phyloP scores from a whole-genome alignment of 2,113 vertebrate species.

The Aythya baeri region DNA sequence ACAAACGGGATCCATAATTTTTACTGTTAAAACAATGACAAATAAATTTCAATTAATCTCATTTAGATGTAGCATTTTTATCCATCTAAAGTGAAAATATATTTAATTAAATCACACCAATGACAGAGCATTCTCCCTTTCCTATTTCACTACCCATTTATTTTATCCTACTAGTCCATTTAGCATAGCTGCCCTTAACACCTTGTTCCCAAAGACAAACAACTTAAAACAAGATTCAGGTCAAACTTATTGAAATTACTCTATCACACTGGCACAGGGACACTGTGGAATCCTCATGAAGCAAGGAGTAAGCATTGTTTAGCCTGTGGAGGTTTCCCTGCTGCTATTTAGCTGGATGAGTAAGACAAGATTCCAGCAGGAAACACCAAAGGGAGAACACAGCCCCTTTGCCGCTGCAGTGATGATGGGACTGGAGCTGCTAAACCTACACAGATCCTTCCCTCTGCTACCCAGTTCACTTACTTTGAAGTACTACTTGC shows the following conservation, averaged over 20 bases:
- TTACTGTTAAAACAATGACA: background rate
- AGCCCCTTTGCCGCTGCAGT: background rate
- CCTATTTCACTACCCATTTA: background rate
- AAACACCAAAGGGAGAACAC: background rate
- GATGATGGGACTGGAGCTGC: background rate
- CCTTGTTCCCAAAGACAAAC: background rate
- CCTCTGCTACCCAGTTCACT: rapidly evolving
- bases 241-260: slow-evolving; percentile 21
- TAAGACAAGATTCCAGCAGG: background rate
- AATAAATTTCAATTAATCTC: slow-evolving; percentile 43
- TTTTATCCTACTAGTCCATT: background rate
- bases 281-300: background rate
- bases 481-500: background rate
- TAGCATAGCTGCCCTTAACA: background rate
- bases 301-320: background rate
- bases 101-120: slow-evolving; percentile 36
- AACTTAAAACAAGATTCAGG: background rate
- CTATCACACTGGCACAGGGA: background rate
- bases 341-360: background rate
- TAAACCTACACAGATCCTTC: background rate
- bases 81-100: slow-evolving; percentile 28
- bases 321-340: background rate
- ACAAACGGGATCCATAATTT: background rate
- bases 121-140: background rate
- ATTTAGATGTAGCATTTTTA: slow-evolving; percentile 32